Base-by-base conservation (phyloP, 2,797 vertebrate species). In the Melanotaenia boesemani region DNA sequence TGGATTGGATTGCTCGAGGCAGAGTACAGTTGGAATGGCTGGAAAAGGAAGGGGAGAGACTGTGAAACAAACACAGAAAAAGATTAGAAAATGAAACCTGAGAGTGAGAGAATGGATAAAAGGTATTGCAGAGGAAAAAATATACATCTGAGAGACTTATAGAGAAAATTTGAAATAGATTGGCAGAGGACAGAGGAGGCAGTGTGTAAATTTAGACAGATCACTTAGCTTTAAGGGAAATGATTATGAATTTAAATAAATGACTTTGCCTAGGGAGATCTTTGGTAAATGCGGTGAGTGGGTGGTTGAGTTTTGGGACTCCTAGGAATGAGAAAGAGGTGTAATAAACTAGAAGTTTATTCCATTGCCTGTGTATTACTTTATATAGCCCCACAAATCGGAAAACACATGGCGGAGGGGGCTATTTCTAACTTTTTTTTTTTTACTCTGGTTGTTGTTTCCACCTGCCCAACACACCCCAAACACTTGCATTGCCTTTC, bases 221-320 rank as follows among this genome's bases (percentile, higher is more conserved):
- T 92, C 70, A 87, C 86, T 83, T 71, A 63, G 88, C 90, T 88
- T 67, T 71, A 70, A 82, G 89, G 84, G 56, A 85, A 86, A 89
- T 83, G 73, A 85, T 86, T 89, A 85, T 88, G 80, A 85, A 89
- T 91, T 88, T 85, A 86, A 87, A 91, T 86, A 87, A 89, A 89
- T 90, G 79, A 88, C 64, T 81, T 56, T 24, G 84, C 89, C 86
- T 24, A 57, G 68, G 83, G 89, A 86, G 71, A 77, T 72, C 22
- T 10, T 11, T 1, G 32, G 77, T 77, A 84, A 86, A 88, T 85
- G 70, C 60, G 66, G 18, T 67, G 86, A 84, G 89, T 87, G 84
- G 87, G 89, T 63, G 84, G 85, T 37, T 78, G 63, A 79, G 70
- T 80, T 83, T 72, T 56, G 80, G 80, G 78, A 82, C 72, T 88